phyloP scores from a whole-genome alignment of 2,113 vertebrate genomes.

The Otis tarda region DNA sequence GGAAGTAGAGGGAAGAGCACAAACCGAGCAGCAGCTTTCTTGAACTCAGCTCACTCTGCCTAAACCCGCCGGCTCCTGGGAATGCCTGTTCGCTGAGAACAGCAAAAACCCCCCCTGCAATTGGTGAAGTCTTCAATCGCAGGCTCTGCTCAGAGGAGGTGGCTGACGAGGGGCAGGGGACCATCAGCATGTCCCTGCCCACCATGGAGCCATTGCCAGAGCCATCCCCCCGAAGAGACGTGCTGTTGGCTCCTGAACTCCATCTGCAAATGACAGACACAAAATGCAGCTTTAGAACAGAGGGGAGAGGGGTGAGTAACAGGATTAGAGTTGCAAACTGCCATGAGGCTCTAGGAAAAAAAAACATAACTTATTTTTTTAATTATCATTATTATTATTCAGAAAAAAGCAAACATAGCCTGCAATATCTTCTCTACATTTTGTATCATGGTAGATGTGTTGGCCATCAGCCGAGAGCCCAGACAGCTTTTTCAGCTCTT shows the following conservation, averaged over 20 bases:
- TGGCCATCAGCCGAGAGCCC: background rate
- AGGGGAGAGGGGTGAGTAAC: background rate
- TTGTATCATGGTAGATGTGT: background rate
- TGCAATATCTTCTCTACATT: background rate
- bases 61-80: background rate
- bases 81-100: background rate
- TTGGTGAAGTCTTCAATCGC: fast-evolving
- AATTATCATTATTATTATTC: background rate
- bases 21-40: background rate
- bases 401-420: background rate
- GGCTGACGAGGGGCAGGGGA: fast-evolving
- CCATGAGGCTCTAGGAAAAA: background rate
- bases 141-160: fast-evolving
- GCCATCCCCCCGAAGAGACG: background rate
- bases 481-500: background rate
- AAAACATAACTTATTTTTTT: background rate
- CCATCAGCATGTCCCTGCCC: fast-evolving
- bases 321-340: background rate
- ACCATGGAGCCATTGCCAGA: fast-evolving
- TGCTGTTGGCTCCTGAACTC: background rate
- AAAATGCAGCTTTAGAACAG: background rate
- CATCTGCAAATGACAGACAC: background rate
- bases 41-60: background rate
- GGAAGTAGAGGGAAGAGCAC: background rate
- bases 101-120: background rate